Conservation (phyloP, 2,797 vertebrate genomes). For the Enteromius thamalakanensis region DNA sequence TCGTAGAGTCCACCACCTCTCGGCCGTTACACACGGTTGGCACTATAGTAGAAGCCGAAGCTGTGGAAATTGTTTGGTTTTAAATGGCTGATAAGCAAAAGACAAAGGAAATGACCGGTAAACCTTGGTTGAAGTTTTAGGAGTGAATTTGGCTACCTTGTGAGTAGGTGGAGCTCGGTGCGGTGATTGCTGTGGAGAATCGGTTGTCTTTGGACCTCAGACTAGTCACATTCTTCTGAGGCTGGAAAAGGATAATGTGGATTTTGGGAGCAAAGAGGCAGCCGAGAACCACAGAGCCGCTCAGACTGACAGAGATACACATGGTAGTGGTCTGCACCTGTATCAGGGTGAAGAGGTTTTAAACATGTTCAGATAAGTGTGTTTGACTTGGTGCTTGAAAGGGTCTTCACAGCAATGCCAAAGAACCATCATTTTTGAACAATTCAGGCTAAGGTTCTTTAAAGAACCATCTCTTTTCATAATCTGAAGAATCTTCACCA, state of each 20-base stretch:
- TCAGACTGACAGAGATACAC: conserved; percentile 98
- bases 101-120: neutral
- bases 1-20: conserved; percentile 96
- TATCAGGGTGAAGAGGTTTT: neutral
- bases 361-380: neutral
- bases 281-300: conserved; percentile 95
- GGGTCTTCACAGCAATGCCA: too few species aligned
- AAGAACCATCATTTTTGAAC: too few species aligned
- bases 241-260: conserved; percentile 98
- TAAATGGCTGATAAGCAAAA: neutral
- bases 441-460: too few species aligned
- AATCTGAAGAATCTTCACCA: too few species aligned
- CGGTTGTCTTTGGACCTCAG: conserved; percentile 89
- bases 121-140: neutral
- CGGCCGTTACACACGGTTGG: conserved; percentile 96
- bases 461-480: too few species aligned
- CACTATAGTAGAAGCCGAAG: conserved; percentile 87
- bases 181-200: conserved; percentile 76
- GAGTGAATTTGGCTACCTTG: conserved; percentile 77
- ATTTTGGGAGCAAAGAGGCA: conserved; percentile 97
- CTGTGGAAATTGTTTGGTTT: conserved; percentile 14
- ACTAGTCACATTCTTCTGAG: conserved; percentile 94
- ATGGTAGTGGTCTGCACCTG: conserved; percentile 99
- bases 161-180: conserved; percentile 84
- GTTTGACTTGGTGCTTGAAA: neutral